A percentile compares a stretch with the other conserved stretches of the same genome.
Conservation (phyloP, 2,888 invertebrate species). For the Ormyrus pomaceus region DNA sequence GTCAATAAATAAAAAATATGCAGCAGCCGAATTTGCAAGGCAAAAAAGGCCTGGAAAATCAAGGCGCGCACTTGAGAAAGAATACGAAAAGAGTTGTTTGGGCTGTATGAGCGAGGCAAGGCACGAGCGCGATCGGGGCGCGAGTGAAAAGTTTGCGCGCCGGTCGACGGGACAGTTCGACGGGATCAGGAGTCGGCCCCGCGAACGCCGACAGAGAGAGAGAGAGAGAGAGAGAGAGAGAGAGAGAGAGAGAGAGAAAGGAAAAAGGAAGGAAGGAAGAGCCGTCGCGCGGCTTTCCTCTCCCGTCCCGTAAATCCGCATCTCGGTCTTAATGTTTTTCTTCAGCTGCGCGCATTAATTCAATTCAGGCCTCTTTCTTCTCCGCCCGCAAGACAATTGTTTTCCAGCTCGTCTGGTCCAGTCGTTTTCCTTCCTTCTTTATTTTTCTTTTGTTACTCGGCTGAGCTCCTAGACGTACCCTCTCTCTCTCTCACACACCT, state of each 20-base stretch:
- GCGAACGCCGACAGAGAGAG: background rate
- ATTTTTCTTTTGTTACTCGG: slow-evolving; percentile 34
- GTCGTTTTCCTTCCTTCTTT: slow-evolving; percentile 35
- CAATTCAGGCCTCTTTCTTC: slow-evolving; percentile 64
- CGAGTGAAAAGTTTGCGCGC: slow-evolving; percentile 43
- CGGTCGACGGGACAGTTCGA: background rate
- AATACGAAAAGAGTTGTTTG: slow-evolving; percentile 22
- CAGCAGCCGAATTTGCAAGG: too few species aligned
- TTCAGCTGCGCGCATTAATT: slow-evolving; percentile 65
- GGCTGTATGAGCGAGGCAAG: background rate
- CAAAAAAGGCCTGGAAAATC: too few species aligned
- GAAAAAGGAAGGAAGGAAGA: background rate
- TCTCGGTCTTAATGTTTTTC: slow-evolving; percentile 62
- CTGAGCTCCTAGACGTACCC: background rate
- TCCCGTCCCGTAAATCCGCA: slow-evolving; percentile 54
- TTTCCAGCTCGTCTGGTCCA: slow-evolving; percentile 50
- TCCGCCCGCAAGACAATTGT: slow-evolving; percentile 46
- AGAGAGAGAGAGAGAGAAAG: background rate
- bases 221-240: background rate
- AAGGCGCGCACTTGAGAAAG: background rate
- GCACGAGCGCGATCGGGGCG: slow-evolving; percentile 16
- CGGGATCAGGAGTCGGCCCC: slow-evolving; percentile 5
- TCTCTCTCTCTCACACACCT: too few species aligned
- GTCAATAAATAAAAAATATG: too few species aligned
- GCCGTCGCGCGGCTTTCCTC: background rate